phyloP scores from a whole-genome alignment of 2,797 vertebrate genomes.

The Chromis chromis region DNA sequence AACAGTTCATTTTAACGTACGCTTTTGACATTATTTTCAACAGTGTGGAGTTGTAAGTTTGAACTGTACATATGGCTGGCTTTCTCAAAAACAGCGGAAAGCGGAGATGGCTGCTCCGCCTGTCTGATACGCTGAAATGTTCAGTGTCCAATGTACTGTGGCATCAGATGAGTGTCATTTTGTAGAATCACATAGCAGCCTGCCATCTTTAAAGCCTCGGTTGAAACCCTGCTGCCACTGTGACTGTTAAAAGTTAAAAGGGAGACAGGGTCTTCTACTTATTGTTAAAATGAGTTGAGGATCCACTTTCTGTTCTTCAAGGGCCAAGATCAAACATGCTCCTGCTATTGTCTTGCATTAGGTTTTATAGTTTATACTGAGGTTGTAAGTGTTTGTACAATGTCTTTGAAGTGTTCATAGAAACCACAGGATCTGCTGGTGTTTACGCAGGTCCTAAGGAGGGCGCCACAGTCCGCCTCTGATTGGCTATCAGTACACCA shows the following conservation, averaged over 20 bases:
- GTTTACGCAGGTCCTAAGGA: constrained; percentile 28
- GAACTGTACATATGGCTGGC: constrained; percentile 64
- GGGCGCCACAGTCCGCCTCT: constrained; percentile 10
- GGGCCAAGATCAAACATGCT: constrained; percentile 52
- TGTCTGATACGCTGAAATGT: constrained; percentile 15
- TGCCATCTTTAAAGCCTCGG: constrained; percentile 17
- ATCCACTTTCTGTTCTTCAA: constrained; percentile 53
- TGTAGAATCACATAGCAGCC: constrained; percentile 16
- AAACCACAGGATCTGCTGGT: constrained; percentile 27
- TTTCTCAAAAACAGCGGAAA: constrained; percentile 47
- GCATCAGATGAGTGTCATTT: constrained; percentile 19
- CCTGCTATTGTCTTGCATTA: constrained; percentile 22
- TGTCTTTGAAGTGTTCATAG: constrained; percentile 35
- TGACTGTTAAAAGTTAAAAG: not conserved
- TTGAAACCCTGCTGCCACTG: constrained; percentile 6
- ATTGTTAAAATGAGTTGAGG: constrained; percentile 18
- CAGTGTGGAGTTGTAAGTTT: constrained; percentile 5
- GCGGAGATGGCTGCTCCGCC: constrained; percentile 19
- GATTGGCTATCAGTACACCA: constrained; percentile 19
- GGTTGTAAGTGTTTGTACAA: constrained; percentile 52
- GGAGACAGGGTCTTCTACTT: constrained; percentile 11
- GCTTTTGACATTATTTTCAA: constrained; percentile 30
- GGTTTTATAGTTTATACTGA: constrained; percentile 38
- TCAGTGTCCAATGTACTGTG: constrained; percentile 8
- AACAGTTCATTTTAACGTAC: constrained; percentile 54